Evolutionary conservation across 2,113 vertebrate genomes (phyloP).

Genomic region (Oncorhynchus nerka): DNA sequence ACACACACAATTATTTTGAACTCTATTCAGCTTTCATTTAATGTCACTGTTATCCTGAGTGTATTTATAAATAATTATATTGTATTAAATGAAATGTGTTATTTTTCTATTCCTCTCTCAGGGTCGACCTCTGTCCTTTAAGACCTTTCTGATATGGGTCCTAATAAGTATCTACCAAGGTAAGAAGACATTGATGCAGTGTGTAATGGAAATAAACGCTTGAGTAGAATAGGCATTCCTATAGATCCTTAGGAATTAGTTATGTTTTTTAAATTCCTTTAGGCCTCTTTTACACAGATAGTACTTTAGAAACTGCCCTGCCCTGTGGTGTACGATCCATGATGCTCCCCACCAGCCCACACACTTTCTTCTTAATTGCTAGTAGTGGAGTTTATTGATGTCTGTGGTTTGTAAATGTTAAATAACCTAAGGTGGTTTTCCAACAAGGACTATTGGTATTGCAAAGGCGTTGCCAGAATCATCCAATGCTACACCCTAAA

Average conservation of each 20-base stretch:
- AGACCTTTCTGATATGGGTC: conserved; percentile 97
- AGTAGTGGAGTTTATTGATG: conserved; percentile 41
- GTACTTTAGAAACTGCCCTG: not conserved
- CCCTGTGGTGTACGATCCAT: not conserved
- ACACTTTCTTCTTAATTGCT: conserved; percentile 30
- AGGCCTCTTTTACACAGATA: not conserved
- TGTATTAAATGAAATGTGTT: not conserved
- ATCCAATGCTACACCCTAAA: conserved; percentile 46
- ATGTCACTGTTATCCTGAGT: too few species aligned
- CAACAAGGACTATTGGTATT: conserved; percentile 40
- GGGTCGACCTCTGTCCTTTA: conserved; percentile 93
- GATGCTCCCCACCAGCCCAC: conserved; percentile 30
- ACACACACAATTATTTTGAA: not conserved
- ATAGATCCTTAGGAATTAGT: not conserved
- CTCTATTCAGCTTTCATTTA: too few species aligned
- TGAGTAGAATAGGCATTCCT: not conserved
- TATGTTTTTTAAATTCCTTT: not conserved
- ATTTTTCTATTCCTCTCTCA: conserved; percentile 47
- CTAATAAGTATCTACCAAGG: conserved; percentile 99
- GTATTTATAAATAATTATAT: too few species aligned
- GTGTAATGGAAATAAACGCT: too few species aligned
- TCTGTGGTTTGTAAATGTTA: conserved; percentile 29
- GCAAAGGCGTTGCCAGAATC: conserved; percentile 35
- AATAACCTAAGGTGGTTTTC: conserved; percentile 50
- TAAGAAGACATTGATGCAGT: conserved; percentile 54